Percentiles rank a stretch among this genome's conserved stretches.
Conservation (phyloP, 2,888 invertebrate genomes). For the Fabriciana adippe region DNA sequence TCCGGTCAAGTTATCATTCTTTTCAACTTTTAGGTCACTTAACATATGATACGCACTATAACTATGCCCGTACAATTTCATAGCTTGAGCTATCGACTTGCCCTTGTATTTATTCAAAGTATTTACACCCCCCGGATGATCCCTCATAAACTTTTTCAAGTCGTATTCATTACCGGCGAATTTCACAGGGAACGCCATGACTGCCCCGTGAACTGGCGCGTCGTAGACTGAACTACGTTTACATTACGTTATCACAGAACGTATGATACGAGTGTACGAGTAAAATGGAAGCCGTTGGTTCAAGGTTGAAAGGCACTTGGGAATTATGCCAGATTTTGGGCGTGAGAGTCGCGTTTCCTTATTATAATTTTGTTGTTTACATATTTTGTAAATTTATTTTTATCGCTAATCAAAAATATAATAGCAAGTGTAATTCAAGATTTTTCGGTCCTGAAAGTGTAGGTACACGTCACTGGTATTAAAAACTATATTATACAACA, state of each 20-base stretch:
- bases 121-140: slow-evolving; percentile 89
- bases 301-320: slow-evolving; percentile 17
- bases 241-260: slow-evolving; percentile 33
- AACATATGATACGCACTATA: slow-evolving; percentile 85
- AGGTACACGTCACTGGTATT: no score
- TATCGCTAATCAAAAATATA: no score
- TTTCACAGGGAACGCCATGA: slow-evolving; percentile 59
- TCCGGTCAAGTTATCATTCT: slow-evolving; percentile 66
- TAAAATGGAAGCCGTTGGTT: slow-evolving; percentile 33
- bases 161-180: slow-evolving; percentile 83
- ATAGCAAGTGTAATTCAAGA: no score
- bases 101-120: slow-evolving; percentile 82
- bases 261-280: slow-evolving; percentile 37
- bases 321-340: slow-evolving; percentile 15
- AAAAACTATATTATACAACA: no score
- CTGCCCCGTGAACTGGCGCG: slow-evolving; percentile 39
- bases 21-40: slow-evolving; percentile 81
- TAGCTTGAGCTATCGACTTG: slow-evolving; percentile 77
- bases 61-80: slow-evolving; percentile 83
- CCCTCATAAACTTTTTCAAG: slow-evolving; percentile 84
- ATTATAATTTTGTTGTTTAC: background rate
- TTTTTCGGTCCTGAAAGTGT: no score
- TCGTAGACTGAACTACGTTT: slow-evolving; percentile 41
- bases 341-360: slow-evolving; percentile 5
- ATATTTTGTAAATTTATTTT: no score